These are phyloP conservation scores for Periplaneta americana DNA, from an alignment of 1,140 invertebrate genomes.

Conservation along the genomic window DNA sequence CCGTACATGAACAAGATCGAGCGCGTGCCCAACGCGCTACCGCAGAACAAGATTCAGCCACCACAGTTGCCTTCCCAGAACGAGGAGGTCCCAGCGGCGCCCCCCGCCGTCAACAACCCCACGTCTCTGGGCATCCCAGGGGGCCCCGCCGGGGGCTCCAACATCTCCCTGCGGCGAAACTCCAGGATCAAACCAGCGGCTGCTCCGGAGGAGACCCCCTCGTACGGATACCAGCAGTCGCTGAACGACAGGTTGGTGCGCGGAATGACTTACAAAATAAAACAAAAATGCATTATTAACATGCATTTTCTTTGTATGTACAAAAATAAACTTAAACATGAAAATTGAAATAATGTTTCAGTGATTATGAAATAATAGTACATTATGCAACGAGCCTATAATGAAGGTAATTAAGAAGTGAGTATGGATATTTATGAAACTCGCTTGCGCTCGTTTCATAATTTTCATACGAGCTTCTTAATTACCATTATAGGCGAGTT, in stretches of 20 bases:
- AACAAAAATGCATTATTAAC: too few species aligned
- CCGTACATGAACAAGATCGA: slow-evolving; percentile 16
- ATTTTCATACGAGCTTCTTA: too few species aligned
- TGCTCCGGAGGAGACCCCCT: slow-evolving; percentile 36
- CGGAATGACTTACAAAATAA: too few species aligned
- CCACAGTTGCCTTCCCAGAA: background rate
- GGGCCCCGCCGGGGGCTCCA: slow-evolving; percentile 21
- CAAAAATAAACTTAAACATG: too few species aligned
- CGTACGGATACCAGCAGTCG: slow-evolving; percentile 40
- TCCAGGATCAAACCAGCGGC: slow-evolving; percentile 32
- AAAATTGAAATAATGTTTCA: too few species aligned
- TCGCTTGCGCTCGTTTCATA: too few species aligned
- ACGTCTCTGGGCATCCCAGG: background rate
- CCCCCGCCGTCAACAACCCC: background rate
- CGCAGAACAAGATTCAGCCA: slow-evolving; percentile 14
- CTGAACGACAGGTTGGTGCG: slow-evolving; percentile 79
- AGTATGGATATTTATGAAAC: too few species aligned
- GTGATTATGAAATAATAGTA: too few species aligned
- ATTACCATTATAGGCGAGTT: too few species aligned
- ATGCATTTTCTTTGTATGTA: too few species aligned
- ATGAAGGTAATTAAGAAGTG: too few species aligned
- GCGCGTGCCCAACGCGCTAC: background rate
- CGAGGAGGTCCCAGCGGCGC: slow-evolving; percentile 23
- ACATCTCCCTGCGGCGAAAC: slow-evolving; percentile 38
- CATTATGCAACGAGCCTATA: too few species aligned